These are phyloP conservation scores for Dichetophora obliterata DNA, from an alignment of 2,888 invertebrate genomes.

Conservation along the genomic window DNA sequence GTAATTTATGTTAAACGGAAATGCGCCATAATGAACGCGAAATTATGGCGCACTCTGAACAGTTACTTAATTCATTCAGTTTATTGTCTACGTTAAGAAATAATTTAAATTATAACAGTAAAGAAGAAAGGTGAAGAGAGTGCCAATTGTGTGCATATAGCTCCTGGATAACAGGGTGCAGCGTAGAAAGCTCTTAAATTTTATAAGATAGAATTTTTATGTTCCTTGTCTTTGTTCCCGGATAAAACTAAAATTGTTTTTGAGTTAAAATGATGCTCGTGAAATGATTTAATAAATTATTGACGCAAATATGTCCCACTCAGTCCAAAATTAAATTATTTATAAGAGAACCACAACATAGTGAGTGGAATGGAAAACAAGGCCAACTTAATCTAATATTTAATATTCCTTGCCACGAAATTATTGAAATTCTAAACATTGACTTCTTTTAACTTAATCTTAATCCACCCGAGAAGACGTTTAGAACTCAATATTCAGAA, in stretches of 20 bases:
- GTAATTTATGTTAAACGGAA: slow-evolving; percentile 47
- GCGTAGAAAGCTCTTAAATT: too few relatives aligned
- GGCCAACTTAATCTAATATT: not conserved
- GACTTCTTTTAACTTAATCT: slow-evolving; percentile 38
- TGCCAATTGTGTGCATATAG: too few relatives aligned
- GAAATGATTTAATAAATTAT: too few relatives aligned
- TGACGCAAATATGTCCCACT: not conserved
- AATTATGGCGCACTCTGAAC: slow-evolving; percentile 34
- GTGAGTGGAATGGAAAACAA: not conserved
- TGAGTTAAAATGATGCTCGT: too few relatives aligned
- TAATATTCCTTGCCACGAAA: slow-evolving; percentile 7
- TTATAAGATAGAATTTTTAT: too few relatives aligned
- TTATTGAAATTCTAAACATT: slow-evolving; percentile 38
- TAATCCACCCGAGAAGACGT: slow-evolving; percentile 42
- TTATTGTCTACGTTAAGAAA: slow-evolving; percentile 8
- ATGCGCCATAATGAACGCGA: slow-evolving; percentile 46
- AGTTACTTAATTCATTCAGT: slow-evolving; percentile 18
- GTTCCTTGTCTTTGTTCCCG: too few relatives aligned
- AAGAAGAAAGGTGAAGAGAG: not conserved
- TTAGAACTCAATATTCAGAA: slow-evolving; percentile 40
- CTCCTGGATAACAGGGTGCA: not conserved
- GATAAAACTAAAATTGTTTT: too few relatives aligned
- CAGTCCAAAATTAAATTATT: not conserved
- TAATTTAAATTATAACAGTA: not conserved
- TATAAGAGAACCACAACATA: not conserved